These are phyloP conservation scores for Sturmia bella DNA, from an alignment of 2,888 invertebrate genomes.

Conservation along the genomic window DNA sequence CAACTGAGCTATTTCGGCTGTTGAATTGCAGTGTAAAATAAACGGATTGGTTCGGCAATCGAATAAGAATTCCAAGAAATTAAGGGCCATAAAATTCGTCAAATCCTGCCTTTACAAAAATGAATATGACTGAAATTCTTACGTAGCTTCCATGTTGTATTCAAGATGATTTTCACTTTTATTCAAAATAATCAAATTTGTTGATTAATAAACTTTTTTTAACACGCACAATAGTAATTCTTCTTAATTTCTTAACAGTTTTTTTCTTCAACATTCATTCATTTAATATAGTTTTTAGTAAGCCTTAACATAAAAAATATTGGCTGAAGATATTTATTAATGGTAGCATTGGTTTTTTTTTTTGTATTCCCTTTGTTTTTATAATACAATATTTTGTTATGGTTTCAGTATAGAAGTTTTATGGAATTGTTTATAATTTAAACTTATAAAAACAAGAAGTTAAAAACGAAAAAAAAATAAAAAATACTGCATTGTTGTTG, in stretches of 20 bases:
- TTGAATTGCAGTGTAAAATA: too few relatives aligned
- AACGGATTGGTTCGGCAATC: too few relatives aligned
- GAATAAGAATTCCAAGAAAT: too few relatives aligned
- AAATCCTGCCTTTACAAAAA: too few relatives aligned
- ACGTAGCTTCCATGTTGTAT: too few relatives aligned
- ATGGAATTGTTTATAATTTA: conserved; percentile 44
- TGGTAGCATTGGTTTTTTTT: conserved; percentile 6
- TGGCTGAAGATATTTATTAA: conserved; percentile 40
- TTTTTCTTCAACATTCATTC: conserved; percentile 20
- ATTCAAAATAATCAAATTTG: too few relatives aligned
- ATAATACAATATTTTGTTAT: conserved; percentile 29
- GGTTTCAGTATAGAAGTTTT: conserved; percentile 20
- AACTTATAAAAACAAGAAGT: conserved; percentile 6
- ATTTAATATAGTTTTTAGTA: conserved; percentile 34
- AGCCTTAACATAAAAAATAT: conserved; percentile 57
- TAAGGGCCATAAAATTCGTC: too few relatives aligned
- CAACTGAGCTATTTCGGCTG: conserved; percentile 91
- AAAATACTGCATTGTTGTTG: conserved; percentile 58
- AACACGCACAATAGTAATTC: too few relatives aligned
- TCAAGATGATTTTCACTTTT: too few relatives aligned
- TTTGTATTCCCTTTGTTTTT: conserved; percentile 19
- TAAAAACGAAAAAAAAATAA: conserved; percentile 4
- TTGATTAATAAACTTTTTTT: too few relatives aligned
- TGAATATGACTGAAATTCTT: too few relatives aligned
- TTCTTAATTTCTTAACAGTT: background rate